Evolutionary conservation across 2,113 vertebrate species (phyloP), one percentile per base, ranked within the genome.

Genomic region (Zapornia atra): DNA sequence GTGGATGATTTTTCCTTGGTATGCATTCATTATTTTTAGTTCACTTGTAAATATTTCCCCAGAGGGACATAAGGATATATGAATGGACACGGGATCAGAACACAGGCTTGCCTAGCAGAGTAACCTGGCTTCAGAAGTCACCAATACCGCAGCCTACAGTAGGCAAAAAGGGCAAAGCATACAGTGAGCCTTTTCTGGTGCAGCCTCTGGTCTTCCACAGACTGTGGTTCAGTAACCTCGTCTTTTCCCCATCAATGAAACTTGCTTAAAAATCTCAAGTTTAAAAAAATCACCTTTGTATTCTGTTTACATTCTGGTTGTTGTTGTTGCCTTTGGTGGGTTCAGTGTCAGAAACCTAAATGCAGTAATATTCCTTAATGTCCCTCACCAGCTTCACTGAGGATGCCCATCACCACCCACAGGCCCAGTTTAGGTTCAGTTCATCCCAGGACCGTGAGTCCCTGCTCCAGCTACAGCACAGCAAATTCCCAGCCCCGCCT

Each of bases 391-490:
- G 17, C 8, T 71, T 86, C 24, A 31, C 8, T 57, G 18, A 22
- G 44, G 46, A 65, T 2, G 6, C 2, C 13, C 14, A 42, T 6
- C 31, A 72, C 24, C 28, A 29, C 14, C 6, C 28, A 22, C 5
- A 7, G 33, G 16, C 12, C 12, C 57, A 17, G 42, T 6, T 44
- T 44, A 77, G 29, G n/a, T 81, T 76, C 82, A 77, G 22, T 15
- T 71, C 21, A 77, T 31, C 20, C 15, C 1, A 0, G 6, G 29
- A 11, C 11, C 21, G 10, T 15, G 6, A 66, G 6, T 6, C 29
- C 8, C 36, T 64, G 26, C 6, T 16, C 31, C 19, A 76, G 29
- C 4, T 48, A 40, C 13, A 42, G 7, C 16, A 42, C 8, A 72
- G 60, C 34, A 44, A 10, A 40, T 12, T 19, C 29, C 17, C 34